Evolutionary conservation across 2,797 vertebrate genomes (phyloP).

Genomic region (Sebastes taczanowskii): DNA sequence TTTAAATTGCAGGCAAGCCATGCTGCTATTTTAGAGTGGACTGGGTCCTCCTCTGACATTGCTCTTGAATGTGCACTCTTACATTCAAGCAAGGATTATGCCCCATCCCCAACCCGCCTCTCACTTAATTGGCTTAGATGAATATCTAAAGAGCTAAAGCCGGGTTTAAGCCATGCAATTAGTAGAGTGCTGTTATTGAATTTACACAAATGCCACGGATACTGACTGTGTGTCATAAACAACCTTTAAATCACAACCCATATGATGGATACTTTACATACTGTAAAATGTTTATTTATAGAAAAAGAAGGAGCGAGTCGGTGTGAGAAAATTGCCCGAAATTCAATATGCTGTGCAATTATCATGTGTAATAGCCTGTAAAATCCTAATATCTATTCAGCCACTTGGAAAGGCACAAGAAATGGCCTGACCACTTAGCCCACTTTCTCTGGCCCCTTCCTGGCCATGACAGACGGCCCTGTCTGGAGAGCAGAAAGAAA

Average conservation of each 20-base stretch:
- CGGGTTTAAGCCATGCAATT: slow-evolving; percentile 73
- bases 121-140: slow-evolving; percentile 79
- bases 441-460: slow-evolving; percentile 77
- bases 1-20: background rate
- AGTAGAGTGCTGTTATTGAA: slow-evolving; percentile 76
- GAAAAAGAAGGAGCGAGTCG: slow-evolving; percentile 43
- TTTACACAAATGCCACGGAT: slow-evolving; percentile 56
- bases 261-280: slow-evolving; percentile 57
- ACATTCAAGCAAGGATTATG: slow-evolving; percentile 67
- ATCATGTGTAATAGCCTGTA: slow-evolving; percentile 88
- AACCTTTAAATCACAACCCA: slow-evolving; percentile 65
- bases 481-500: slow-evolving; percentile 77
- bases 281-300: slow-evolving; percentile 77
- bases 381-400: slow-evolving; percentile 87
- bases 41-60: slow-evolving; percentile 42
- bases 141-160: slow-evolving; percentile 77
- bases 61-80: slow-evolving; percentile 55
- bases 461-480: slow-evolving; percentile 82
- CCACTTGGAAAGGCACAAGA: slow-evolving; percentile 83
- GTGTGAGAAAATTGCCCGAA: slow-evolving; percentile 75
- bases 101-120: slow-evolving; percentile 46
- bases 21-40: slow-evolving; percentile 34
- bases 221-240: slow-evolving; percentile 61
- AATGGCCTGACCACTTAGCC: slow-evolving; percentile 84
- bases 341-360: slow-evolving; percentile 86